Conservation (phyloP, 1,140 invertebrate species). For the Drosophila neocordata region DNA sequence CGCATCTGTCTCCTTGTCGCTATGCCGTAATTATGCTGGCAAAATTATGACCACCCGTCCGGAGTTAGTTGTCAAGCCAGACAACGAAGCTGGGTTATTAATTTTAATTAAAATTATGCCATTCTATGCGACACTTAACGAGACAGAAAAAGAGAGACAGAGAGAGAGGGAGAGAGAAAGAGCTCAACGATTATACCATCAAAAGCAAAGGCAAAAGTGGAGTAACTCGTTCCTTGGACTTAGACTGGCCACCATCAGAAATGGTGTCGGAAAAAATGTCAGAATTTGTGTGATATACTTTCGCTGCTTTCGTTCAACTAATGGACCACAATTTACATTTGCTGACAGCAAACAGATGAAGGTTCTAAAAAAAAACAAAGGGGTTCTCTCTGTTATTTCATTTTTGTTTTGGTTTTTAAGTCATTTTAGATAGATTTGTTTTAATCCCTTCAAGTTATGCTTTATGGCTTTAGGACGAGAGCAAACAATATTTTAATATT, state of each 20-base stretch:
- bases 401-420: constrained; percentile 15
- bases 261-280: constrained; percentile 22
- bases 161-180: constrained; percentile 5
- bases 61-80: constrained; percentile 47
- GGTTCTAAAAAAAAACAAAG: not conserved
- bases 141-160: constrained; percentile 7
- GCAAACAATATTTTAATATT: too few relatives aligned
- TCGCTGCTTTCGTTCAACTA: constrained; percentile 48
- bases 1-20: constrained; percentile 43
- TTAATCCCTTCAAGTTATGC: too few relatives aligned
- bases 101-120: constrained; percentile 81
- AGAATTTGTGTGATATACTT: constrained; percentile 46
- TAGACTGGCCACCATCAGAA: not conserved
- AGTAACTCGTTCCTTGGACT: constrained; percentile 1
- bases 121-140: constrained; percentile 50
- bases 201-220: constrained; percentile 1
- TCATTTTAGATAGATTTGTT: not conserved
- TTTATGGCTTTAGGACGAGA: too few relatives aligned
- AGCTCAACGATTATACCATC: constrained; percentile 44
- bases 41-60: constrained; percentile 73
- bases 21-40: constrained; percentile 67
- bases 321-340: constrained; percentile 56
- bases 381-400: not conserved
- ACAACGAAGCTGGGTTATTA: constrained; percentile 67
- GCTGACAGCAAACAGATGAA: constrained; percentile 58